These are phyloP conservation scores for Ormyrus rosae DNA, from an alignment of 2,888 invertebrate species.

Conservation along the genomic window DNA sequence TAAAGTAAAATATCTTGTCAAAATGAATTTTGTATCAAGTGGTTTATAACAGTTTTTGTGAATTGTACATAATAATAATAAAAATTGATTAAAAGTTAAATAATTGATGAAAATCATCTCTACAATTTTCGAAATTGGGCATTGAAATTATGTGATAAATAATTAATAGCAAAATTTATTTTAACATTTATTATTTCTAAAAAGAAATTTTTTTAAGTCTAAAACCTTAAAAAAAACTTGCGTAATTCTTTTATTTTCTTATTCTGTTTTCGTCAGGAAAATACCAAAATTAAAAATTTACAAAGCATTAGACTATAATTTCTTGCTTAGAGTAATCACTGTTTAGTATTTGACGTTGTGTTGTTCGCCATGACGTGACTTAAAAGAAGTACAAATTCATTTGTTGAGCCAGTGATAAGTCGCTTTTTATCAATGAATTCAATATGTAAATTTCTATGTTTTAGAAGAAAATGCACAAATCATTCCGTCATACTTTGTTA, in stretches of 20 bases:
- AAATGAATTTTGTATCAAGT: too few species aligned
- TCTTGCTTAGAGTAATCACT: constrained; percentile 38
- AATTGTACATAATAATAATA: too few species aligned
- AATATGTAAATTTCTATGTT: constrained; percentile 28
- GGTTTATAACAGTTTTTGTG: too few species aligned
- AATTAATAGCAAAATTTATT: too few species aligned
- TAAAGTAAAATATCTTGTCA: too few species aligned
- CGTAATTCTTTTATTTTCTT: constrained; percentile 27
- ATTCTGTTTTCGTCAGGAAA: neutral
- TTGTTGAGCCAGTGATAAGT: constrained; percentile 54
- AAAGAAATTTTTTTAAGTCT: neutral
- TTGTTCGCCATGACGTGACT: constrained; percentile 50
- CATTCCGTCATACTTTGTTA: constrained; percentile 43
- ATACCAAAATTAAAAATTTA: neutral
- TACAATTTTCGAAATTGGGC: too few species aligned
- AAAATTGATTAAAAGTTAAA: too few species aligned
- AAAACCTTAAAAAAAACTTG: constrained; percentile 5
- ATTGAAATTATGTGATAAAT: too few species aligned
- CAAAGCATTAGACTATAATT: constrained; percentile 7
- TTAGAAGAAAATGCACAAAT: constrained; percentile 32
- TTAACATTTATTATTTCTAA: neutral
- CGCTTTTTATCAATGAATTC: constrained; percentile 47
- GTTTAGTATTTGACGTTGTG: constrained; percentile 49
- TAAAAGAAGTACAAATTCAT: constrained; percentile 54
- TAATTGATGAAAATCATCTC: too few species aligned